Evolutionary conservation across 2,113 vertebrate species (phyloP), one percentile per base, ranked within the genome.

Genomic region (Daphoenositta chrysoptera): DNA sequence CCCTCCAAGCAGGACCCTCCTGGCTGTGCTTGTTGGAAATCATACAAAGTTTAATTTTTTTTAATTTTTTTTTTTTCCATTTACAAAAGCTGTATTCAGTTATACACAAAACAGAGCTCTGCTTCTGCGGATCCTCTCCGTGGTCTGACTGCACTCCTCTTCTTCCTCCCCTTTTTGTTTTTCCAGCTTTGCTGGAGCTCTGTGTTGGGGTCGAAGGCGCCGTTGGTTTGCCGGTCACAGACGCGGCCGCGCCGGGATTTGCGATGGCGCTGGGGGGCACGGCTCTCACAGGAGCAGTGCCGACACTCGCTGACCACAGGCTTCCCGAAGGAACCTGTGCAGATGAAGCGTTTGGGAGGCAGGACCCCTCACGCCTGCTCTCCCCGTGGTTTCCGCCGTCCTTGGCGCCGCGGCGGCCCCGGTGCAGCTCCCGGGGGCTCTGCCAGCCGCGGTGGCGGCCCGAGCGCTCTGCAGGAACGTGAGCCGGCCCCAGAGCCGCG

Each of bases 121-220:
- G 81, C 68, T 97, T 98, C 28, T 97, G 94, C 0, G 42, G 70
- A 8, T 98, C 98, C 20, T 98, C 98, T 8, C 97, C 93, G 1
- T 97, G 98, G 19, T 98, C 98, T 16, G 87, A 98, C 68, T 98
- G 97, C 60, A 73, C 98, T 60, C 65, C 35, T 93, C 89, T 19
- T 95, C 93, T 31, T 97, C 87, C 9, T 97, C 87, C 3, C 95
- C 98, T 57, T 98, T 96, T 26, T 96, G 98, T 94, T 40, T 40
- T 40, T n/a, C n/a, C n/a, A n/a, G n/a, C n/a, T n/a, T n/a, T n/a
- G n/a, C n/a, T n/a, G n/a, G n/a, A n/a, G n/a, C n/a, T n/a, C n/a
- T n/a, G n/a, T n/a, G n/a, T n/a, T n/a, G n/a, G n/a, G n/a, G n/a
- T n/a, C n/a, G n/a, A n/a, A n/a, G n/a, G n/a, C n/a, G n/a, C n/a